Base-by-base conservation (phyloP, 2,888 invertebrate species). In the Leptinotarsa rubiginosa region DNA sequence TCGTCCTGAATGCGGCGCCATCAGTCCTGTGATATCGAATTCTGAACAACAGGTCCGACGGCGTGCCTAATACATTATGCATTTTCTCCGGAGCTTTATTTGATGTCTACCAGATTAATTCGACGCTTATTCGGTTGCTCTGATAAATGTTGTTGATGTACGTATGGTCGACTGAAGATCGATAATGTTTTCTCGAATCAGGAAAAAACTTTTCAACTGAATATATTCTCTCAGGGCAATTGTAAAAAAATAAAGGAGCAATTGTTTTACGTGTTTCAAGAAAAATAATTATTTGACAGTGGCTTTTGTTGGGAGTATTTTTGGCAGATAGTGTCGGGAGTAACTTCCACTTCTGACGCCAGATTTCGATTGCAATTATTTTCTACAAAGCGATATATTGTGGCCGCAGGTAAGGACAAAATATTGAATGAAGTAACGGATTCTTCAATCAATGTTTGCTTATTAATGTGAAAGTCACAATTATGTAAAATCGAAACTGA, bases 11-110 rank as follows among this genome's bases (percentile, higher is more conserved):
- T 20, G 41, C n/a, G 54, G 49, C 72, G 76, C 72, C 75, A 75
- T 41, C 56, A 18, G 69, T 41, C 20, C 72, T 76, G 75, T 73
- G 71, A 78, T 74, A 62, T 67, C 54, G 56, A 16, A 41, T 62
- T 54, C 20, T 20, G 54, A 20, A 78, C 79, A 80, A 78, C 79
- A 79, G 79, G 78, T 77, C 70, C 69, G 18, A 1, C 22, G 47
- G 69, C 56, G 4, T 41, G 69, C 47, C 20, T 73, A 70, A 75
- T 77, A 70, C 75, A 79, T 78, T 75, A 75, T 76, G 74, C 74
- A 76, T 74, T 68, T 65, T 22, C 49, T 47, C 18, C 25, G 56
- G 70, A 50, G 69, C 66, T 67, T 75, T 72, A 75, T 73, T 75
- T 47, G 54, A 54, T 54, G 54, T 62, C 62, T 62, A 62, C 52